Conservation (phyloP, 2,888 invertebrate genomes). For the Tipula confusa region DNA sequence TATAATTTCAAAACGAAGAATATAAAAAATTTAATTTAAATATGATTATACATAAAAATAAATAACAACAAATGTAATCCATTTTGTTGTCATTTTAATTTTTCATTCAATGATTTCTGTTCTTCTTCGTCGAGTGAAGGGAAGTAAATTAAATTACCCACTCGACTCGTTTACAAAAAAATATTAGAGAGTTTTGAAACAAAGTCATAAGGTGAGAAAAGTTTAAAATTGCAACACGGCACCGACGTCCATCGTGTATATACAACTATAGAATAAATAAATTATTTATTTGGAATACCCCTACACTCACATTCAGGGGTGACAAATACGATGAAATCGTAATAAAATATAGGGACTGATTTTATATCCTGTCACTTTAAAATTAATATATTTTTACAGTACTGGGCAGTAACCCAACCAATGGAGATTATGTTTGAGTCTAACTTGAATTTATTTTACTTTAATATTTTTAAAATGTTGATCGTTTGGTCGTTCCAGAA, state of each 20-base stretch:
- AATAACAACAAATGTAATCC: too few relatives aligned
- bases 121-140: neutral
- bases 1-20: neutral
- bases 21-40: neutral
- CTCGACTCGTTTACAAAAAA: neutral
- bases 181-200: too few relatives aligned
- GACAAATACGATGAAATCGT: neutral
- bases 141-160: neutral
- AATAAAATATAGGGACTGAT: neutral
- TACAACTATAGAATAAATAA: too few relatives aligned
- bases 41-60: neutral
- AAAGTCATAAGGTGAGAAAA: neutral
- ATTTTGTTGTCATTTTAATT: neutral
- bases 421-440: too few relatives aligned
- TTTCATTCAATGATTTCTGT: neutral
- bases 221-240: neutral
- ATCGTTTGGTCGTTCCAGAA: too few relatives aligned
- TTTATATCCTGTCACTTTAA: conserved; percentile 13
- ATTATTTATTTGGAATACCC: neutral
- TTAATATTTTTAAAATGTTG: too few relatives aligned
- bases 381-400: too few relatives aligned
- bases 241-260: neutral
- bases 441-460: too few relatives aligned
- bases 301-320: too few relatives aligned
- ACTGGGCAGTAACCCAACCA: too few relatives aligned